Evolutionary conservation across 2,888 invertebrate species (phyloP).

Genomic region (Gryllus longicercus): DNA sequence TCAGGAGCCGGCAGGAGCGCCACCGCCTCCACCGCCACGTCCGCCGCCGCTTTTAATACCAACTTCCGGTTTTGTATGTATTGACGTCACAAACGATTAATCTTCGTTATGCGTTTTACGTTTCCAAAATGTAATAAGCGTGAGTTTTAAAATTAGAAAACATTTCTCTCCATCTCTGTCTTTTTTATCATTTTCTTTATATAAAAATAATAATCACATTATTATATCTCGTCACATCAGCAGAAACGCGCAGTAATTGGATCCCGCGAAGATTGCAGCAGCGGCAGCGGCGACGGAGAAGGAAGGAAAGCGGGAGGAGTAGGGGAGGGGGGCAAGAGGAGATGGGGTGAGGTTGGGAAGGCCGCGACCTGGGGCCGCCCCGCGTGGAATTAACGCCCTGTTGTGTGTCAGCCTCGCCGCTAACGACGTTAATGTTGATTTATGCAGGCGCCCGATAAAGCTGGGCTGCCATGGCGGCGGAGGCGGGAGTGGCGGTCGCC

Average conservation of each 20-base stretch:
- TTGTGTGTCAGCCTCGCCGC: not conserved
- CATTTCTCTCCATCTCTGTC: not conserved
- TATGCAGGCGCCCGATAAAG: not conserved
- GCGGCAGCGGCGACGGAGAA: not conserved
- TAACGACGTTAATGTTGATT: conserved; percentile 17
- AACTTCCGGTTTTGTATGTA: conserved; percentile 34
- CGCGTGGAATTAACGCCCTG: not conserved
- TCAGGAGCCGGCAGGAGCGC: conserved; percentile 4
- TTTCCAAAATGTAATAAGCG: conserved; percentile 34
- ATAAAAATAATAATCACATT: not conserved
- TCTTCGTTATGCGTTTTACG: conserved; percentile 33
- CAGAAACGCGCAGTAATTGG: conserved; percentile 1
- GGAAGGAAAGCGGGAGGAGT: not conserved
- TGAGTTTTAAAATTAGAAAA: conserved; percentile 32
- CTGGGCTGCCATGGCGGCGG: not conserved
- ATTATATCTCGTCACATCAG: not conserved
- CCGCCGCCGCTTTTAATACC: conserved; percentile 29
- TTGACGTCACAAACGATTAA: conserved; percentile 35
- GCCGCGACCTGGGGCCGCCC: not conserved
- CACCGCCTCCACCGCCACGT: conserved; percentile 20
- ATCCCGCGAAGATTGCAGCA: not conserved
- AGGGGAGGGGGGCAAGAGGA: not conserved
- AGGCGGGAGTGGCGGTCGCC: too few species aligned
- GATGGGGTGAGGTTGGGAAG: not conserved
- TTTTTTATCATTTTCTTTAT: not conserved